Base-by-base conservation (phyloP, 2,888 invertebrate species). In the Agrenia bidenticulata region DNA sequence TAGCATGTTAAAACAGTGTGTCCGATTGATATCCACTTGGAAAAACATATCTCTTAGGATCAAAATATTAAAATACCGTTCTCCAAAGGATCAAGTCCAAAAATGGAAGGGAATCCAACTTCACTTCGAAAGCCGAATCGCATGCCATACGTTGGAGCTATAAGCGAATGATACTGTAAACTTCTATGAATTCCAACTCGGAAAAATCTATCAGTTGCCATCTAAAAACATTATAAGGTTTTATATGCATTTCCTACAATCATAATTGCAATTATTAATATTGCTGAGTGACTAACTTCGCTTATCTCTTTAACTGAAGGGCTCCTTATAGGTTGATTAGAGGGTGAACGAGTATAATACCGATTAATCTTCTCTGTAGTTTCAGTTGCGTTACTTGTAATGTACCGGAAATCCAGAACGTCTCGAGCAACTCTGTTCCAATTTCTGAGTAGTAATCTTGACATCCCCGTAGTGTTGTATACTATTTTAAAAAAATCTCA, bases 61-160 rank as follows among this genome's bases (percentile, higher is more conserved):
- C n/a, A n/a, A n/a, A n/a, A n/a, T n/a, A n/a, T n/a, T n/a, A n/a
- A n/a, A n/a, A 11, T 23, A 51, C 51, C 69, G 37, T 60, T 63
- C 2, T 61, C 54, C 19, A 66, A 41, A 19, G 37, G 27, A 39
- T 60, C 24, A 2, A 50, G 50, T 32, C 62, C 65, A 63, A 62
- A 63, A 17, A 55, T 53, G 1, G 65, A 26, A 0, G 65, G 19
- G n/a, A 27, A 49, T 5, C 62, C 62, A 32, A 63, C 54, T 13
- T 63, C 61, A 37, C 49, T 61, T 58, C 55, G 42, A 51, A 66
- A 66, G 9, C 69, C 69, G 45, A 66, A 69, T 1, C 63, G 56
- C 17, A 63, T 61, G 17, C 59, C 66, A 26, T 64, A 69, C 15
- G 69, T 69, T 23, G 69, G 69, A 17, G 69, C 69, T 26, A 69